Base-by-base conservation (phyloP, 2,888 invertebrate species). In the Linnaemya vulpina region DNA sequence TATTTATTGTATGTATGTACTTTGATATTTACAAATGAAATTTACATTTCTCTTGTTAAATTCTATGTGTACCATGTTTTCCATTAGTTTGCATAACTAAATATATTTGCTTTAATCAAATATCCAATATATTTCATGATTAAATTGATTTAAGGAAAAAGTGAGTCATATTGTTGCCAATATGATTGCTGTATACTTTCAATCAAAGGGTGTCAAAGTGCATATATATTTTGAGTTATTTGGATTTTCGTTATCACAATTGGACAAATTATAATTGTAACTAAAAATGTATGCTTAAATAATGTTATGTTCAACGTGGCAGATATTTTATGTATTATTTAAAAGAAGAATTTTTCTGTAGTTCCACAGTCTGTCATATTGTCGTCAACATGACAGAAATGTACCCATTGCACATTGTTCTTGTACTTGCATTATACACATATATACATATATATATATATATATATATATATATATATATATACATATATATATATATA, bases 101-200 rank as follows among this genome's bases (percentile, higher is more conserved):
- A 35, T 60, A 60, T n/a, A n/a, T n/a, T n/a, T n/a, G 30, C n/a
- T 30, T 22, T 20, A 2, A 53, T 58, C 1, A 30, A 35, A 67
- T 46, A 30, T 25, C 35, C 8, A 30, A 38, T 25, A 55, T 38
- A 49, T 68, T 10, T 13, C 11, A 1, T 11, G 20, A 53, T 11
- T 43, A 15, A 63, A 65, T 53, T 49, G 53, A 25, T 65, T 30
- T 35, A 35, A 38, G 30, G 40, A 82, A 79, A 70, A 71, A 51
- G 82, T 85, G 85, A 85, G 67, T 85, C 85, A 85, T 81, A 35
- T n/a, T 46, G 11, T 43, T 30, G 43, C 11, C 46, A 53, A 53
- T 51, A 30, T 70, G 71, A 58, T 68, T 62, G 51, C 15, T 35
- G 15, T 46, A 8, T 75, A 15, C 62, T 62, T 68, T 20, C 62